A percentile compares a stretch with the other conserved stretches of the same genome.
phyloP scores from a whole-genome alignment of 1,140 invertebrate genomes.

The Carposina sasakii region DNA sequence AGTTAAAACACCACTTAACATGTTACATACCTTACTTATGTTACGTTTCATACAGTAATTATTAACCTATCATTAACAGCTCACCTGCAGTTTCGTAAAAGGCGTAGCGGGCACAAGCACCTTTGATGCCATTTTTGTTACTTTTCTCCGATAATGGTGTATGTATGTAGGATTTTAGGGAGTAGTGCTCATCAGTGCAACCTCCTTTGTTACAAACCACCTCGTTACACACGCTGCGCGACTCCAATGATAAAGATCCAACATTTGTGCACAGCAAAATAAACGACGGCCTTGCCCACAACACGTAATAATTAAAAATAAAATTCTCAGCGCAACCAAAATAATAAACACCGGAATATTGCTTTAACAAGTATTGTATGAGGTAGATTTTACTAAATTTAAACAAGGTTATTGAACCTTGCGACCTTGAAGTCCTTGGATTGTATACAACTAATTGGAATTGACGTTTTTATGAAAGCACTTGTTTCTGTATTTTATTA shows the following conservation, averaged over 20 bases:
- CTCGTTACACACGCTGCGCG: constrained; percentile 45
- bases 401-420: constrained; percentile 34
- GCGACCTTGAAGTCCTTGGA: constrained; percentile 52
- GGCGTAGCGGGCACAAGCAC: constrained; percentile 56
- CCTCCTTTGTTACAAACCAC: constrained; percentile 41
- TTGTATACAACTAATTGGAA: constrained; percentile 9
- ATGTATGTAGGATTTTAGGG: too few relatives aligned
- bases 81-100: constrained; percentile 58
- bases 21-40: constrained; percentile 1
- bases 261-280: constrained; percentile 51
- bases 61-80: constrained; percentile 11
- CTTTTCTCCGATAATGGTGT: too few relatives aligned
- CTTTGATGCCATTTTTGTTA: constrained; percentile 61
- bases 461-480: constrained; percentile 34
- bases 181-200: constrained; percentile 26
- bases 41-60: constrained; percentile 5
- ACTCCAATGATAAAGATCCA: constrained; percentile 40
- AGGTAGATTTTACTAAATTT: constrained; percentile 31
- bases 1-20: too few relatives aligned
- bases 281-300: constrained; percentile 45
- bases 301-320: constrained; percentile 64
- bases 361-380: constrained; percentile 29
- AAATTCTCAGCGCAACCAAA: constrained; percentile 31
- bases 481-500: constrained; percentile 26
- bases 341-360: constrained; percentile 35